Percentiles rank a stretch among this genome's conserved stretches.
phyloP scores from a whole-genome alignment of 2,113 vertebrate genomes.

The Nansenia antarctica region DNA sequence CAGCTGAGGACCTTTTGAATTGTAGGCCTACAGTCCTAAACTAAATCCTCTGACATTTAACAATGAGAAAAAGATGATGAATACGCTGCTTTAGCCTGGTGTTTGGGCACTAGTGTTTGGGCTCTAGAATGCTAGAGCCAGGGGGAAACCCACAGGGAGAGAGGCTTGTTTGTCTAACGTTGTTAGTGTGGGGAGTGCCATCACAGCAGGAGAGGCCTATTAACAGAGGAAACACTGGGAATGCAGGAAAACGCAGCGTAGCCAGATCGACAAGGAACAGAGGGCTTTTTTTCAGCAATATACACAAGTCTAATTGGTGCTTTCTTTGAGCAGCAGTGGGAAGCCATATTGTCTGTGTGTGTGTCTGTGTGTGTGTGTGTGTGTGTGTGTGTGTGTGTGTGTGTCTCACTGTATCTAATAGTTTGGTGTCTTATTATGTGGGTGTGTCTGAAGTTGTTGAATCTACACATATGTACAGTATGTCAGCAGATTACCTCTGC shows the following conservation, averaged over 20 bases:
- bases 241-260: background rate
- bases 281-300: background rate
- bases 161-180: background rate
- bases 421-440: background rate
- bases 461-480: too few relatives aligned
- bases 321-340: background rate
- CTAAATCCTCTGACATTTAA: background rate
- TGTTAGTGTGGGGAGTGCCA: background rate
- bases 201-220: background rate
- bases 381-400: background rate
- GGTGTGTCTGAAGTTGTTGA: too few relatives aligned
- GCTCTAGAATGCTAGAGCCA: background rate
- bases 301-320: background rate
- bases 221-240: conserved; percentile 1
- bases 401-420: background rate
- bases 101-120: background rate
- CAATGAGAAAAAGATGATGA: background rate
- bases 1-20: too few relatives aligned
- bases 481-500: too few relatives aligned
- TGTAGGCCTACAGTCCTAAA: too few relatives aligned
- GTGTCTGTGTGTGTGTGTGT: background rate
- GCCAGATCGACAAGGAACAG: background rate
- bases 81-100: too few relatives aligned
- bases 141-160: background rate
- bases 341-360: background rate